Conservation (phyloP, 1,140 invertebrate genomes). For the Drosophila sp. region DNA sequence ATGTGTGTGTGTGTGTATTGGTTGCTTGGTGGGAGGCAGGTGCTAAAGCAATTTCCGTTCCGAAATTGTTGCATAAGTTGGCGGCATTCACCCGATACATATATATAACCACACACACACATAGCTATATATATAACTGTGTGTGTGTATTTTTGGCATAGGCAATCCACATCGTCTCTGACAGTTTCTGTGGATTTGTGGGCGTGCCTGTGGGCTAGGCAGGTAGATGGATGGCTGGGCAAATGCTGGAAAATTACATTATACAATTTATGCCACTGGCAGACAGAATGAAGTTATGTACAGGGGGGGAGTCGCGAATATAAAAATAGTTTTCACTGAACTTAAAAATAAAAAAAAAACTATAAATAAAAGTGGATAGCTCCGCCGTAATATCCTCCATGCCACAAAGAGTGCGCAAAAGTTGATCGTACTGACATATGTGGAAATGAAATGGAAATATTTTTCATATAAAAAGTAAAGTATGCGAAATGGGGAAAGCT, state of each 20-base stretch:
- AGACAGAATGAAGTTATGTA: conserved; percentile 36
- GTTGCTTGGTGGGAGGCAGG: conserved; percentile 51
- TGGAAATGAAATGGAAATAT: neutral
- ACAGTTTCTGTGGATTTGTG: conserved; percentile 73
- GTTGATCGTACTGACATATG: neutral
- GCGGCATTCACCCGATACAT: conserved; percentile 47
- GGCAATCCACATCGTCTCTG: conserved; percentile 64
- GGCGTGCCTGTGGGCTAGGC: conserved; percentile 15
- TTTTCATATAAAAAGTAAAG: neutral
- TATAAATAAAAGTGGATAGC: conserved; percentile 1
- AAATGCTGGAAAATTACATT: conserved; percentile 75
- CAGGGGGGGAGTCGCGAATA: neutral
- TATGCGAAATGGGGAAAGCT: neutral
- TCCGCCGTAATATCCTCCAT: neutral
- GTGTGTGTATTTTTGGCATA: conserved; percentile 64
- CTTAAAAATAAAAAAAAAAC: conserved; percentile 6
- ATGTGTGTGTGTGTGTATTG: conserved; percentile 4
- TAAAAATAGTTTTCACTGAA: conserved; percentile 15
- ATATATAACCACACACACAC: conserved; percentile 23
- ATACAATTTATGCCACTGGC: conserved; percentile 79
- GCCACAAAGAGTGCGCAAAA: neutral
- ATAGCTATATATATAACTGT: conserved; percentile 32
- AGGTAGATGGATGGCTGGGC: conserved; percentile 34
- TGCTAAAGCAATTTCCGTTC: conserved; percentile 81
- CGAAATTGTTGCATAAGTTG: conserved; percentile 81